These are phyloP conservation scores for Trachelus stipa DNA, from an alignment of 2,888 invertebrate species.

Conservation along the genomic window DNA sequence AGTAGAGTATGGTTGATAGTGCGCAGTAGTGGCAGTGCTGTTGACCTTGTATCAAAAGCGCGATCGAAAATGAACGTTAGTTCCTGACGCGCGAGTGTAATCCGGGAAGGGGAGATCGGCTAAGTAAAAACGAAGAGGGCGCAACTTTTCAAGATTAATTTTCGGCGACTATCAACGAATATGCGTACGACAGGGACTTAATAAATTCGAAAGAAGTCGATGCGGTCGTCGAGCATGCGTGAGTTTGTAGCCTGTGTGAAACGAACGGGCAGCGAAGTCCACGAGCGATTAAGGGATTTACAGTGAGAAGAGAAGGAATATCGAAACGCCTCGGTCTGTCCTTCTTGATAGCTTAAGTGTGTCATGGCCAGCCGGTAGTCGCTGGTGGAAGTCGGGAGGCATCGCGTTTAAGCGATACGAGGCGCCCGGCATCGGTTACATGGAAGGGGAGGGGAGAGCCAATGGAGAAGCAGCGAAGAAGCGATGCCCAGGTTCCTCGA, in stretches of 20 bases:
- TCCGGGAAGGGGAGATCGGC: fast-evolving
- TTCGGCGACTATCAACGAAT: no score
- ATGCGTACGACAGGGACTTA: no score
- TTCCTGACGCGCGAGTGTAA: no score
- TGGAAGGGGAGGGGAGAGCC: neutral
- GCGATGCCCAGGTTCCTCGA: conserved; percentile 5
- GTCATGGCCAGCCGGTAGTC: conserved; percentile 60
- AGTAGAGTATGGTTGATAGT: conserved; percentile 35
- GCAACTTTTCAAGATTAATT: no score
- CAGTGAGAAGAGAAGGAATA: no score
- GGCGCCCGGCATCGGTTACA: conserved; percentile 13
- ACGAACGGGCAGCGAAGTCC: no score
- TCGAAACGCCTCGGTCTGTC: no score
- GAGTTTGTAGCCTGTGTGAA: no score
- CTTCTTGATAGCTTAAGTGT: conserved; percentile 42
- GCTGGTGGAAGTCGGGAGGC: conserved; percentile 32
- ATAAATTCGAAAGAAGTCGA: no score
- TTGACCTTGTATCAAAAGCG: conserved; percentile 56
- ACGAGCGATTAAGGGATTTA: no score
- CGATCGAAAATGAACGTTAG: conserved; percentile 8
- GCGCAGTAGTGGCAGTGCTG: conserved; percentile 51
- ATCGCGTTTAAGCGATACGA: conserved; percentile 45
- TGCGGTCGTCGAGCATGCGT: no score
- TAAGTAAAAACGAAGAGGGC: no score
- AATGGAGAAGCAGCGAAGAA: conserved; percentile 5